These are phyloP conservation scores for Epinephelus malabaricus DNA, from an alignment of 2,797 vertebrate genomes.

Conservation along the genomic window DNA sequence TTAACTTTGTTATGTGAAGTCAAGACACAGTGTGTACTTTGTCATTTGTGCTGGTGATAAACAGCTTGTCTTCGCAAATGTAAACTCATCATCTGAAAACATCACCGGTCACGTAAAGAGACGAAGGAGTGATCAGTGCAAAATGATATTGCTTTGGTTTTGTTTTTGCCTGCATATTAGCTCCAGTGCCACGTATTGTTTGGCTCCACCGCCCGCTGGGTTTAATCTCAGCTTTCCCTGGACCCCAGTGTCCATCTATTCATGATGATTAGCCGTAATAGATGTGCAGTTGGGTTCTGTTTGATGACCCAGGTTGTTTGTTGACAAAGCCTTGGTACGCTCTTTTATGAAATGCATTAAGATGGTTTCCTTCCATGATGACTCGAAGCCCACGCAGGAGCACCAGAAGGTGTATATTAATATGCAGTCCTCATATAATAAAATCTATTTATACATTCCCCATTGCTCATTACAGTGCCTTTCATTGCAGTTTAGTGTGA, in stretches of 20 bases:
- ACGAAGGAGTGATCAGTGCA: constrained; percentile 25
- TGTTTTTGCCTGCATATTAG: constrained; percentile 61
- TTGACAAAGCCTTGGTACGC: constrained; percentile 46
- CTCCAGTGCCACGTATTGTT: constrained; percentile 45
- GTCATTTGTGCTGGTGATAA: constrained; percentile 7
- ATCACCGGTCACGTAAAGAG: constrained; percentile 49
- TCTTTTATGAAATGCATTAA: constrained; percentile 61
- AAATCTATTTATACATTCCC: constrained; percentile 1
- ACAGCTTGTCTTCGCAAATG: constrained; percentile 44
- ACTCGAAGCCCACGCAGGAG: constrained; percentile 14
- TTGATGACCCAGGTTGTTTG: constrained; percentile 62
- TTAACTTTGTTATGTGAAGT: constrained; percentile 39
- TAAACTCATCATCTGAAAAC: constrained; percentile 53
- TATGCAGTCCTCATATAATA: constrained; percentile 8
- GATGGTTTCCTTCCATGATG: constrained; percentile 35
- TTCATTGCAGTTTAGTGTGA: constrained; percentile 5
- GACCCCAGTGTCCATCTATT: constrained; percentile 67
- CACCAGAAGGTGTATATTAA: constrained; percentile 17
- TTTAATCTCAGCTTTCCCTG: constrained; percentile 64
- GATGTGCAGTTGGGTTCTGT: constrained; percentile 61
- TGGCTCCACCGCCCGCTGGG: constrained; percentile 61
- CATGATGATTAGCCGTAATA: constrained; percentile 70
- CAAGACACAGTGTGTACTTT: constrained; percentile 18
- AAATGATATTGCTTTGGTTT: constrained; percentile 46
- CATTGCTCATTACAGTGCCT: not conserved